Base-by-base conservation (phyloP, 2,797 vertebrate genomes). In the Pantherophis alleghaniensis region DNA sequence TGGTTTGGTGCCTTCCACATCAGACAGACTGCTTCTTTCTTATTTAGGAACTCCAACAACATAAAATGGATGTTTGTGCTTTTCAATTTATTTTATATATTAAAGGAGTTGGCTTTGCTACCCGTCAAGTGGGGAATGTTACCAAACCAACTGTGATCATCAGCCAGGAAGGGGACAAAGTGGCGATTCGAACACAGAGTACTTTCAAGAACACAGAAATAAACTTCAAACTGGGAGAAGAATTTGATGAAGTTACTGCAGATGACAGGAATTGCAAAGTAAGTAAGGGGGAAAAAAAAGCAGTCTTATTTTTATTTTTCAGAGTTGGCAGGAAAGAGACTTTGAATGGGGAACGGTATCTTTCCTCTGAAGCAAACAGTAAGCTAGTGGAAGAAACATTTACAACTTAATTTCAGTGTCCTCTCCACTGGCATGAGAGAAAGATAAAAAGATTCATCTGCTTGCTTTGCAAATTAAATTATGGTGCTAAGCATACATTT, bases 221-320 rank as follows among this genome's bases (percentile, higher is more conserved):
- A 96, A 97, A 97, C 95, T 99, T 99, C 97, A 98, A 97, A 83
- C 97, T 99, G 90, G 99, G 98, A 79, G 98, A 99, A 93, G 99
- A 99, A 97, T 99, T 99, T 20, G 98, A 99, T 10, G 98, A 99
- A 96, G 97, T 95, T 94, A 99, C 98, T 0, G 98, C 98, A 0
- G 99, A 99, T 18, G 98, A 99, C 92, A 98, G 99, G 93, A 98
- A 98, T 97, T 99, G 99, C 97, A 99, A 99, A 98, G 99, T 99
- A 96, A 98, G 98, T 92, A 87, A 93, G 6, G 47, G 47, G 47
- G 47, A 7, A 0, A 5, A 3, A 37, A 37, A 37, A 60, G 20
- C 4, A 14, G 88, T 2, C 3, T 57, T 22, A 2, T 42, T 88
- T 37, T 59, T 1, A 91, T 7, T 32, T 66, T 91, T 83, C 87